Evolutionary conservation across 2,797 vertebrate genomes (phyloP).

Genomic region (Pipistrellus pipistrellus): DNA sequence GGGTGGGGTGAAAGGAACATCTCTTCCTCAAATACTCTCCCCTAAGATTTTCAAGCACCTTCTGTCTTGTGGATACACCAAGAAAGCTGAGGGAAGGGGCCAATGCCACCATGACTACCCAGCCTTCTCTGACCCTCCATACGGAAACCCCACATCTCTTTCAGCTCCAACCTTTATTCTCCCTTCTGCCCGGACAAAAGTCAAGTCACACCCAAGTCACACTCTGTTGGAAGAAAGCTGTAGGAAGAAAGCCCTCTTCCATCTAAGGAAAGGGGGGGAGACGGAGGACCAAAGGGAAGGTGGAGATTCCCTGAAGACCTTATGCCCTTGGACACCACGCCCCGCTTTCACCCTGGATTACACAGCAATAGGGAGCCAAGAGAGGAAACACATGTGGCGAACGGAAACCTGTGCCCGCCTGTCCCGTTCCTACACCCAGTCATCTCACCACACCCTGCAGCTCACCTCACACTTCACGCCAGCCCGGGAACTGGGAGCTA

Average conservation of each 20-base stretch:
- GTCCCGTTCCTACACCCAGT: constrained; percentile 70
- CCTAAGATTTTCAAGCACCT: constrained; percentile 20
- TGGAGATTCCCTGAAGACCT: constrained; percentile 23
- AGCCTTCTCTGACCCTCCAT: background rate
- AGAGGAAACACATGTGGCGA: constrained; percentile 28
- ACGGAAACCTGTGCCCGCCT: constrained; percentile 75
- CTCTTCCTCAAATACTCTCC: constrained; percentile 21
- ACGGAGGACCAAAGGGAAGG: background rate
- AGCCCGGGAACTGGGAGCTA: constrained; percentile 50
- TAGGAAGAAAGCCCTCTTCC: constrained; percentile 41
- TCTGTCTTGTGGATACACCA: background rate
- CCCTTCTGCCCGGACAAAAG: constrained; percentile 31
- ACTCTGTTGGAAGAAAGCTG: background rate
- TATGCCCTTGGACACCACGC: constrained; percentile 4
- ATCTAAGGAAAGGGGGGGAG: constrained; percentile 2
- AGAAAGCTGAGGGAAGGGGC: background rate
- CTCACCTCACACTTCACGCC: constrained; percentile 31
- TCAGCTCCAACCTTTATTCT: constrained; percentile 9
- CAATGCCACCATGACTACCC: background rate
- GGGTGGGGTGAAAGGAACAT: background rate
- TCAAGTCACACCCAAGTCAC: constrained; percentile 24
- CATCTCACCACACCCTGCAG: constrained; percentile 75
- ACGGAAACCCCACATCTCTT: background rate
- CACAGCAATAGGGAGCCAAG: constrained; percentile 53
- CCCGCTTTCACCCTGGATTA: constrained; percentile 56